Percentiles rank a stretch among this genome's conserved stretches.
phyloP scores from a whole-genome alignment of 2,113 vertebrate species.

The Vireo altiloquus region DNA sequence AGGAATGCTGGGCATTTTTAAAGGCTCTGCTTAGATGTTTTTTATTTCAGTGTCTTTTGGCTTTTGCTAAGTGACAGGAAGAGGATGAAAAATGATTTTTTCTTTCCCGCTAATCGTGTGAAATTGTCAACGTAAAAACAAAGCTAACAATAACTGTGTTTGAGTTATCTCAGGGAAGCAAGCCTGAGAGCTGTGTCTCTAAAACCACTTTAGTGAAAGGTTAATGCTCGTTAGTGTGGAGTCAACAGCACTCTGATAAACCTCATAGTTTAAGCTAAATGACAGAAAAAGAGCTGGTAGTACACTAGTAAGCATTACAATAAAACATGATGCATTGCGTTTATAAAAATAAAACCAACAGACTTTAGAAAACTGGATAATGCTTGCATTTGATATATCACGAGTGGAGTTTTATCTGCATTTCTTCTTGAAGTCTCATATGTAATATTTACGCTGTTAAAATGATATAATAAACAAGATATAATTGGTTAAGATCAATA shows the following conservation, averaged over 20 bases:
- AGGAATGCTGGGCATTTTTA: neutral
- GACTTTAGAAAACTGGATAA: neutral
- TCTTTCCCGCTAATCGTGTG: neutral
- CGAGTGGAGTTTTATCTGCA: neutral
- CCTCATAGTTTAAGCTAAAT: constrained; percentile 2
- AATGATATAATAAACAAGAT: neutral
- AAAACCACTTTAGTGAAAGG: constrained; percentile 23
- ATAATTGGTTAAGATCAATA: neutral
- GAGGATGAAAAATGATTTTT: neutral
- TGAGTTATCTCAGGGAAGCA: neutral
- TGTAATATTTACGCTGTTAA: neutral
- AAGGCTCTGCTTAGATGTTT: neutral
- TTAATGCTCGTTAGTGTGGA: neutral
- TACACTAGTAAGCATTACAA: neutral
- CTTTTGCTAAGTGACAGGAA: neutral
- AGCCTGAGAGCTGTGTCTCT: neutral
- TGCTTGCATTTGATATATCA: neutral
- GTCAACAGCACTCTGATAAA: constrained; percentile 23
- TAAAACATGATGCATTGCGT: neutral
- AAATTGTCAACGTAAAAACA: neutral
- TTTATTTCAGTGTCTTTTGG: neutral
- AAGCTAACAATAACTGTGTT: neutral
- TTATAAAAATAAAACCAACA: constrained; percentile 4
- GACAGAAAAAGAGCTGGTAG: neutral
- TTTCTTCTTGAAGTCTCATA: neutral